A percentile compares a stretch with the other conserved stretches of the same genome.
phyloP scores from a whole-genome alignment of 2,113 vertebrate species.

The Columba janthina region DNA sequence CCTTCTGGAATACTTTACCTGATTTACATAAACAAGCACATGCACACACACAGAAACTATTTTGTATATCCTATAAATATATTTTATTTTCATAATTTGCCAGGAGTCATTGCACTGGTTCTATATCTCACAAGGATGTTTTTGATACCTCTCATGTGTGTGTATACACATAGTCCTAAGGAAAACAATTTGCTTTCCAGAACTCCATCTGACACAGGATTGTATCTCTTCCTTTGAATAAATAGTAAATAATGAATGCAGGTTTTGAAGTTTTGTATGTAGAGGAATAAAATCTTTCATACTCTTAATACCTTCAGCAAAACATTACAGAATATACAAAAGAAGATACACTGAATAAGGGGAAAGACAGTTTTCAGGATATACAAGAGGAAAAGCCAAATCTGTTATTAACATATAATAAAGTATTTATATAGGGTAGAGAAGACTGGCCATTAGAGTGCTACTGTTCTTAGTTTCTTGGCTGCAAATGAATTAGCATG shows the following conservation, averaged over 20 bases:
- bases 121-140: neutral
- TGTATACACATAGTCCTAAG: neutral
- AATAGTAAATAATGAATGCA: slow-evolving; percentile 7
- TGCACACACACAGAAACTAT: no score
- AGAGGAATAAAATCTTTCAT: neutral
- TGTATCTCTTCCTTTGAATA: neutral
- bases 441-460: neutral
- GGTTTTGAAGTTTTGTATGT: neutral
- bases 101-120: neutral
- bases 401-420: neutral
- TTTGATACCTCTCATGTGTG: neutral
- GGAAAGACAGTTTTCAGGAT: neutral
- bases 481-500: neutral
- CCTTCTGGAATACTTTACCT: neutral
- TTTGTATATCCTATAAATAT: neutral
- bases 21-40: neutral
- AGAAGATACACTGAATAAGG: neutral
- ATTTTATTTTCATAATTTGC: neutral
- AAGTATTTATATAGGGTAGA: neutral
- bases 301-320: neutral
- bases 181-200: slow-evolving; percentile 30
- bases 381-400: neutral
- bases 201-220: neutral
- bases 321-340: neutral
- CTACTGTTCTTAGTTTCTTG: neutral